phyloP scores from a whole-genome alignment of 2,797 vertebrate species.

The Momotus momota region DNA sequence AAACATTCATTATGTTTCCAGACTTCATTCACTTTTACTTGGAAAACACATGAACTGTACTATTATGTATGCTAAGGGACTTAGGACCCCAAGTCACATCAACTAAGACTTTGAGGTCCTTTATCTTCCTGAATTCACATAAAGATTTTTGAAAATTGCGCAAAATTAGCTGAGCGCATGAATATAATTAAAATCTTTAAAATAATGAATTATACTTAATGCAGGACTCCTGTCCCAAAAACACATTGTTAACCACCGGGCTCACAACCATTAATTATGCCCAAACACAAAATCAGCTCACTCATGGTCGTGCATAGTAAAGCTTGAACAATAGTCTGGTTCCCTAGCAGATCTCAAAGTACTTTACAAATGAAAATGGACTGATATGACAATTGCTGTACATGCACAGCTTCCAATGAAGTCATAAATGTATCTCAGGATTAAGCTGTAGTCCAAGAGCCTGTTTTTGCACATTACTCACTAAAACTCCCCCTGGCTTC shows the following conservation, averaged over 20 bases:
- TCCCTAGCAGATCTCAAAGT: background rate
- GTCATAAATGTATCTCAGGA: slow-evolving; percentile 2
- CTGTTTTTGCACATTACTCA: slow-evolving; percentile 39
- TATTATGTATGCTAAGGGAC: accelerated
- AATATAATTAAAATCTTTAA: background rate
- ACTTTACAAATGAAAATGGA: slow-evolving; percentile 31
- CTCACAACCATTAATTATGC: slow-evolving; percentile 19
- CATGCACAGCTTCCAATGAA: slow-evolving; percentile 44
- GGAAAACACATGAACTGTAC: background rate
- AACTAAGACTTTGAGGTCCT: background rate
- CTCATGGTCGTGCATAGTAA: background rate
- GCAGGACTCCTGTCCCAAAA: background rate
- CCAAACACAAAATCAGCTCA: slow-evolving; percentile 29
- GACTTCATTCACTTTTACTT: background rate
- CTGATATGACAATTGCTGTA: background rate
- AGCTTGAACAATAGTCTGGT: background rate
- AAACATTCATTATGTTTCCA: background rate
- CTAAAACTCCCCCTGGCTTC: slow-evolving; percentile 27
- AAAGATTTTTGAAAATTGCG: background rate
- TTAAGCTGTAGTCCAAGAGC: slow-evolving; percentile 34
- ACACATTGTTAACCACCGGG: background rate
- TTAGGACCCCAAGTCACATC: background rate
- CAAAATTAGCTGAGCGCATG: background rate
- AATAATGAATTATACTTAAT: background rate
- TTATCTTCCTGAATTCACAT: background rate